Evolutionary conservation across 37 sponge, comb jelly and placozoan species (phyloP).

Genomic region (Lycopodina hypogea): DNA sequence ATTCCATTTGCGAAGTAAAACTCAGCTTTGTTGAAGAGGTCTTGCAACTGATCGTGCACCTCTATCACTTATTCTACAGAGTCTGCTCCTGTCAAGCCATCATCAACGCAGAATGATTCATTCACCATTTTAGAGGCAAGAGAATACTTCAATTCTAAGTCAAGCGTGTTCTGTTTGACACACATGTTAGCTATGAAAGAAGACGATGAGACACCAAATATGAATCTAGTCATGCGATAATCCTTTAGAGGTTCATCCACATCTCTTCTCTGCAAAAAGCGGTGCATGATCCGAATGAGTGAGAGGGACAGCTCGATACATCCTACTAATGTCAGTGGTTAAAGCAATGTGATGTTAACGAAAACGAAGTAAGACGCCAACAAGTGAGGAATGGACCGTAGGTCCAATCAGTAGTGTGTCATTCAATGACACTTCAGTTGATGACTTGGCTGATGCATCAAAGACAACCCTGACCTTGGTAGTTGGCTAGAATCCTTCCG

Average conservation of each 20-base stretch:
- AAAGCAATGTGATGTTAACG: conserved; percentile 4
- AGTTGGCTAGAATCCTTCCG: conserved; percentile 10
- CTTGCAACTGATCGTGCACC: conserved; percentile 1
- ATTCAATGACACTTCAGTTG: too few species aligned
- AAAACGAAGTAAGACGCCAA: conserved; percentile 9
- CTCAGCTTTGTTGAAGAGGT: background rate
- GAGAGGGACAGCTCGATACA: conserved; percentile 1
- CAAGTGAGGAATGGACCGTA: too few species aligned
- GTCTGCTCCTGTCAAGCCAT: conserved; percentile 28
- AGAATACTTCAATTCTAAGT: background rate
- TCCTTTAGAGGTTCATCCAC: conserved; percentile 1
- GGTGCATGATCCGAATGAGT: background rate
- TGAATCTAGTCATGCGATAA: conserved; percentile 20
- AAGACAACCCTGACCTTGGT: conserved; percentile 13
- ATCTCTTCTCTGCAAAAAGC: conserved; percentile 16
- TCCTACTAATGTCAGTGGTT: conserved; percentile 15
- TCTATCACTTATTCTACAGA: background rate
- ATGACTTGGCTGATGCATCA: conserved; percentile 26
- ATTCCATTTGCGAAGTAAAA: conserved; percentile 15
- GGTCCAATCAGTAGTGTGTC: too few species aligned
- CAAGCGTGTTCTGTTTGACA: conserved; percentile 12
- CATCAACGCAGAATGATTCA: conserved; percentile 15
- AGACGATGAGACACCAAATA: conserved; percentile 32
- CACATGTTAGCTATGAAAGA: conserved; percentile 25
- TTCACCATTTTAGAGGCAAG: background rate